phyloP scores from a whole-genome alignment of 1,140 invertebrate species.

The Proales similis region DNA sequence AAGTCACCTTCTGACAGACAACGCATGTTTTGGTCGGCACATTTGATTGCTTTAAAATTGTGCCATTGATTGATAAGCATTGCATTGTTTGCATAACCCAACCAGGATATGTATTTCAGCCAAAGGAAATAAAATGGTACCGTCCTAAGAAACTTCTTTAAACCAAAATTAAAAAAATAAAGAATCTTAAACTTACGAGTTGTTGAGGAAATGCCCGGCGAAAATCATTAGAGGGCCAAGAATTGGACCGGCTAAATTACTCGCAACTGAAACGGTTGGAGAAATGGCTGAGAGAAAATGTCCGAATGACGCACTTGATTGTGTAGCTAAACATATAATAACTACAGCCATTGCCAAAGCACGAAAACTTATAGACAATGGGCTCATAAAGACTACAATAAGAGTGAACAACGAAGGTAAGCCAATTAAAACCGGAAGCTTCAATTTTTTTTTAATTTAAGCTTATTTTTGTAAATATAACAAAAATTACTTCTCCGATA shows the following conservation, averaged over 20 bases:
- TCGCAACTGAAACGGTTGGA: slow-evolving; percentile 53
- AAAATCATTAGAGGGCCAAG: slow-evolving; percentile 86
- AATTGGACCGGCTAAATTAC: slow-evolving; percentile 77
- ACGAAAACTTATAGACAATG: slow-evolving; percentile 75
- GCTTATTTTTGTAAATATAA: no score
- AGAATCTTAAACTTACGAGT: slow-evolving; percentile 61
- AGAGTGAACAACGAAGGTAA: slow-evolving; percentile 1
- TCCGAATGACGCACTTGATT: slow-evolving; percentile 85
- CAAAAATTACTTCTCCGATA: no score
- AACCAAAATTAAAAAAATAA: no score
- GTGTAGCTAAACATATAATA: slow-evolving; percentile 72
- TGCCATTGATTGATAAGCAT: no score
- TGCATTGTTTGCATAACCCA: background rate
- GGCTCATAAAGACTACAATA: slow-evolving; percentile 59
- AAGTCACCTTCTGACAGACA: background rate
- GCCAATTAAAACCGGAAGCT: no score
- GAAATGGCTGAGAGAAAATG: slow-evolving; percentile 19
- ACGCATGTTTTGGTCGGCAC: background rate
- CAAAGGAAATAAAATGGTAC: background rate
- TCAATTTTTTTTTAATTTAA: no score
- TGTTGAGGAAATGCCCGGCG: slow-evolving; percentile 89
- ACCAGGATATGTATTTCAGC: background rate
- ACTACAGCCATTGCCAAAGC: slow-evolving; percentile 59
- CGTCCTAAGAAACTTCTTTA: background rate
- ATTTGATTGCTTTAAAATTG: no score